Evolutionary conservation across 2,797 vertebrate genomes (phyloP), one percentile per base, ranked within the genome.

Genomic region (Sphenopsis melanotis): DNA sequence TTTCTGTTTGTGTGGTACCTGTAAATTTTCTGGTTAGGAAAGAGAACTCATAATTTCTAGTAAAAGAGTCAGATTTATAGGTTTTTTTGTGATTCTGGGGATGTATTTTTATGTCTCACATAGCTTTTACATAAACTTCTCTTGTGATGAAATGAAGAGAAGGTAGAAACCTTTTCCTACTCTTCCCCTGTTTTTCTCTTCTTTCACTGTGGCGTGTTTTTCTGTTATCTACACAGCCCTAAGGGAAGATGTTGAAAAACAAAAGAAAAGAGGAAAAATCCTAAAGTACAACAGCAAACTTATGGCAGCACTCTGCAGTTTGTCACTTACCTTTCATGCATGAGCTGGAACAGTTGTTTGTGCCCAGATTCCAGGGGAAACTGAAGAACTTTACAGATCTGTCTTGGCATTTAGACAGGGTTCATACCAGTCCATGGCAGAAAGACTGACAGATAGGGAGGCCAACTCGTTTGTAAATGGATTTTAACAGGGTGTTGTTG

Each of bases 271-370:
- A 80, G 36, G 34, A 85, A 66, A 91, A 89, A 70, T 55, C 52
- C 52, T 21, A 10, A 88, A 88, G 69, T 29, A 56, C 56, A 81
- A 49, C 37, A 60, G 71, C 24, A 83, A 77, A 80, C 85, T 90
- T 44, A 41, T 0, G 52, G 92, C 88, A 90, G 76, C 50, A 1
- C 46, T 50, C 72, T 83, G 89, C 1, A 2, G 39, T 84, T 96
- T 87, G 86, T 87, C 96, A 83, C 74, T 93, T n/a, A 29, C 12
- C 83, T 68, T 87, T 76, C 92, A 72, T 56, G 94, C 83, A 15
- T 78, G 80, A 84, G 11, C 47, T 66, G 69, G 49, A 87, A 59
- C 0, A 1, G 50, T 46, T 82, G 47, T 37, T 90, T 82, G 29
- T 57, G 66, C 66, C 74, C 55, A 47, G 59, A 37, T 84, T 84